phyloP scores from a whole-genome alignment of 1,140 invertebrate species.

The Phymastichus coffea region DNA sequence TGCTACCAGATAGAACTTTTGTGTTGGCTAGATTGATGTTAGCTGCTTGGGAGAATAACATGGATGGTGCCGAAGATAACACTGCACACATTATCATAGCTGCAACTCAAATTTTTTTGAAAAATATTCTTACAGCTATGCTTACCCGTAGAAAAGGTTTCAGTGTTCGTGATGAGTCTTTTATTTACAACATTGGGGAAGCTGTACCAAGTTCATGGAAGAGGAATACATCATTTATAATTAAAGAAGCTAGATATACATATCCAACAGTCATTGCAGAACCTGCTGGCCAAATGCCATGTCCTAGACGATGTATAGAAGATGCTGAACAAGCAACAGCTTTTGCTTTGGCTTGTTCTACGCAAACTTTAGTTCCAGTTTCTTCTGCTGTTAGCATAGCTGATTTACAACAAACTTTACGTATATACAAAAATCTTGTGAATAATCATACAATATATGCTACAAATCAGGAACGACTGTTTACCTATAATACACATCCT shows the following conservation, averaged over 20 bases:
- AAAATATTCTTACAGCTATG: slow-evolving; percentile 73
- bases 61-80: slow-evolving; percentile 76
- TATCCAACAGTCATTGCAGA: slow-evolving; percentile 43
- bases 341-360: slow-evolving; percentile 51
- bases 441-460: slow-evolving; percentile 54
- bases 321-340: slow-evolving; percentile 52
- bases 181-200: slow-evolving; percentile 72
- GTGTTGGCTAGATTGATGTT: slow-evolving; percentile 76
- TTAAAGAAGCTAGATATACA: slow-evolving; percentile 21
- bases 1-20: slow-evolving; percentile 74
- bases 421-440: slow-evolving; percentile 52
- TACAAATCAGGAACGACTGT: slow-evolving; percentile 53
- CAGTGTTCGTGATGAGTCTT: slow-evolving; percentile 65
- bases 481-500: slow-evolving; percentile 50
- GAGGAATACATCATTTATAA: slow-evolving; percentile 58
- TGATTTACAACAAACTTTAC: slow-evolving; percentile 49
- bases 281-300: slow-evolving; percentile 48
- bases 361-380: slow-evolving; percentile 42
- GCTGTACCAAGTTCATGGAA: slow-evolving; percentile 71
- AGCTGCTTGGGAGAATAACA: slow-evolving; percentile 78
- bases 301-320: slow-evolving; percentile 43
- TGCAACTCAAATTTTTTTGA: slow-evolving; percentile 74
- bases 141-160: slow-evolving; percentile 73
- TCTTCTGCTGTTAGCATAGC: slow-evolving; percentile 43
- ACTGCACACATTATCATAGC: slow-evolving; percentile 73